Evolutionary conservation across 2,888 invertebrate genomes (phyloP).

Genomic region (Tipula vernalis): DNA sequence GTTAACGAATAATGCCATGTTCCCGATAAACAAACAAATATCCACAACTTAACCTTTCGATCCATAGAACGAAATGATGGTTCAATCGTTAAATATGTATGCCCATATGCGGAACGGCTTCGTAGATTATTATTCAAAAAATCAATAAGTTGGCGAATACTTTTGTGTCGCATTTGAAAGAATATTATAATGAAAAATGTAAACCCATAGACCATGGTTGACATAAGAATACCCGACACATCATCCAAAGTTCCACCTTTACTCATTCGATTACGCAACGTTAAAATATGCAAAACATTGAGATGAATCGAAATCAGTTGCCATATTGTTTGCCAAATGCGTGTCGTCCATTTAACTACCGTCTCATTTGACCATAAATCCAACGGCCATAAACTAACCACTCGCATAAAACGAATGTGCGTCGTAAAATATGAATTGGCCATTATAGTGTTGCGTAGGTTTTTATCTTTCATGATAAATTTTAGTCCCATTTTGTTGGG

Average conservation of each 20-base stretch:
- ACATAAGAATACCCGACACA: constrained; percentile 13
- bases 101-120: constrained; percentile 33
- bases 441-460: neutral
- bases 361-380: neutral
- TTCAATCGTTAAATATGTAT: constrained; percentile 25
- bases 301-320: constrained; percentile 11
- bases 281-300: constrained; percentile 10
- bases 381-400: neutral
- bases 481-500: neutral
- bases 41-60: constrained; percentile 21
- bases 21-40: constrained; percentile 22
- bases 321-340: neutral
- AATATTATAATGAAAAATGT: constrained; percentile 21
- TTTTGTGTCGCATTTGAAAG: constrained; percentile 28
- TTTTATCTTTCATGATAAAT: neutral
- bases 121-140: constrained; percentile 35
- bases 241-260: constrained; percentile 13
- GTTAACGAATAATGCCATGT: constrained; percentile 23
- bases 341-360: neutral
- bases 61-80: constrained; percentile 19
- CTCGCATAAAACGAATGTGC: neutral
- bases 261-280: neutral
- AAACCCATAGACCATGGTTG: constrained; percentile 14
- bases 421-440: neutral
- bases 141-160: constrained; percentile 29